These are phyloP conservation scores for Brachirus orientalis DNA, from an alignment of 2,113 vertebrate species.

Conservation along the genomic window DNA sequence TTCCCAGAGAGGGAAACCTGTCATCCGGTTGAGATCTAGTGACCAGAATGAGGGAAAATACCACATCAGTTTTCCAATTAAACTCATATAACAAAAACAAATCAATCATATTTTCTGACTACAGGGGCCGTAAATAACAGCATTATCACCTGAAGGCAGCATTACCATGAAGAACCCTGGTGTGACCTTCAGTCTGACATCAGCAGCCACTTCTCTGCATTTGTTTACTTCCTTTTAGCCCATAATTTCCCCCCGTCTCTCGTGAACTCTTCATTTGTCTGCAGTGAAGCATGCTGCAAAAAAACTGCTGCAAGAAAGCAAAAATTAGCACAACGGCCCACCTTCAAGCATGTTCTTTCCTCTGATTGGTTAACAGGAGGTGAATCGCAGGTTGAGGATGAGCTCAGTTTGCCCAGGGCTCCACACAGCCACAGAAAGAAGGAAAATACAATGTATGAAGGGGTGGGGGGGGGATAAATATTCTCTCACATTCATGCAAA, in stretches of 20 bases:
- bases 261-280: neutral
- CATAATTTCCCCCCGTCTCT: neutral
- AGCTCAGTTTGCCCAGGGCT: constrained; percentile 15
- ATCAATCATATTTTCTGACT: neutral
- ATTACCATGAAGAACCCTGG: constrained; percentile 27
- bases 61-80: neutral
- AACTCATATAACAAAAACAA: neutral
- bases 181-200: constrained; percentile 32
- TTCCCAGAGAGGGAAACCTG: too few relatives aligned
- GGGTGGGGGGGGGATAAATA: too few relatives aligned
- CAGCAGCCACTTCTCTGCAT: constrained; percentile 12
- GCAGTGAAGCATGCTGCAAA: neutral
- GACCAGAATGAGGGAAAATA: neutral
- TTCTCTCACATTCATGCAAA: too few relatives aligned
- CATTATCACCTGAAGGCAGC: constrained; percentile 32
- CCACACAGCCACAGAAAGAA: neutral
- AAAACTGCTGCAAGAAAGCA: neutral
- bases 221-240: constrained; percentile 17
- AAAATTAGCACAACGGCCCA: neutral
- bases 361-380: constrained; percentile 34
- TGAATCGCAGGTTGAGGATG: constrained; percentile 1
- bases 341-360: neutral
- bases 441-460: neutral
- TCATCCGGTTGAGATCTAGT: neutral
- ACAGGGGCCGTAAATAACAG: constrained; percentile 2